Base-by-base conservation (phyloP, 37 sponge, comb jelly and placozoan species). In the Oopsacas minuta region DNA sequence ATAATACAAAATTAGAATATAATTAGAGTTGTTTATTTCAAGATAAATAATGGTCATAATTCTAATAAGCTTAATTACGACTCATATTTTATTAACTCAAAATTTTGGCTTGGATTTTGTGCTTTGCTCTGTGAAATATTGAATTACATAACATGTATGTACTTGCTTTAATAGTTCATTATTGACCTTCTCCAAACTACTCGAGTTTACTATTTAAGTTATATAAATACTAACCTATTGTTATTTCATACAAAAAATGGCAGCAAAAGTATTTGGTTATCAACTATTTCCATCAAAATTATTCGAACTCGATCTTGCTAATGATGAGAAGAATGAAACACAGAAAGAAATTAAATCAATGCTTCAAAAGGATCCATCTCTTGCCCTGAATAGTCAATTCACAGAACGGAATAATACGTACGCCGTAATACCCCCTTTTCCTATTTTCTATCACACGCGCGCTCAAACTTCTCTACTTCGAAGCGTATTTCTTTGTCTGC, bases 221-320 rank as follows among this genome's bases (percentile, higher is more conserved):
- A n/a, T n/a, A n/a, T n/a, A n/a, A n/a, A n/a, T n/a, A n/a, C n/a
- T n/a, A n/a, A n/a, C n/a, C n/a, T n/a, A n/a, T n/a, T n/a, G n/a
- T n/a, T n/a, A 46, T 46, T n/a, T 61, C 30, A 20, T 25, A 61
- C 28, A 32, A 32, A 10, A 3, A 61, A 61, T 61, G 75, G 22
- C 75, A 61, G 20, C 75, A 3, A 61, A 61, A 61, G 7, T 61
- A 3, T 61, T 61, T 61, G 75, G 75, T 61, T 61, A 61, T 61
- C 75, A 20, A 12, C 7, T 7, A n/a, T 61, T 61, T n/a, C 75
- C 75, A 20, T 61, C 75, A 10, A 3, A 61, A 61, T 25, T 61
- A 12, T 61, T 61, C 28, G 75, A 61, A 61, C 7, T 61, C 22
- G 75, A 61, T 34, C 7, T 34, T 5, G 75, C 20, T 12, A 25